A percentile compares a stretch with the other conserved stretches of the same genome.
These are phyloP conservation scores for Drosophila bifasciata DNA, from an alignment of 1,140 invertebrate genomes.

Conservation along the genomic window DNA sequence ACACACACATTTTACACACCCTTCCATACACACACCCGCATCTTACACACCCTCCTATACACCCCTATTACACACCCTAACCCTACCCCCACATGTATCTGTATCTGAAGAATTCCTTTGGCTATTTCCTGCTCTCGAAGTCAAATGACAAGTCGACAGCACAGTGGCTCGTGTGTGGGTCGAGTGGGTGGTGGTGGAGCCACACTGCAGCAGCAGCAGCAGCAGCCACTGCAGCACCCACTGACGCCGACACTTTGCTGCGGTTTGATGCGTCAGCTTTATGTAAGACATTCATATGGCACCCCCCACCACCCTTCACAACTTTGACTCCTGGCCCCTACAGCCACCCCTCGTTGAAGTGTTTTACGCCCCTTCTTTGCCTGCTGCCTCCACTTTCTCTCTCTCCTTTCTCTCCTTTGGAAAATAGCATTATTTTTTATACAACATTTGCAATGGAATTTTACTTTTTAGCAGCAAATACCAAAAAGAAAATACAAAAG, in stretches of 20 bases:
- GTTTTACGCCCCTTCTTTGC: too few relatives aligned
- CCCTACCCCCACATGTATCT: too few relatives aligned
- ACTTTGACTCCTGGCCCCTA: too few relatives aligned
- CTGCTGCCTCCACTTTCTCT: background rate
- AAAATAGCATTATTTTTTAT: constrained; percentile 63
- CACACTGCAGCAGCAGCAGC: constrained; percentile 3
- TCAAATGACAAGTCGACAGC: constrained; percentile 71
- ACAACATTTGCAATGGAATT: constrained; percentile 60
- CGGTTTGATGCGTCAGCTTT: constrained; percentile 77
- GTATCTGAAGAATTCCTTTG: constrained; percentile 25
- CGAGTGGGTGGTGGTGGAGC: constrained; percentile 10
- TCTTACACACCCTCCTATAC: too few relatives aligned
- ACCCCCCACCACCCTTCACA: background rate
- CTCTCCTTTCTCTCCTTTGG: background rate
- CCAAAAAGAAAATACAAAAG: background rate
- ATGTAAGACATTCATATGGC: constrained; percentile 66
- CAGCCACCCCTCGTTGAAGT: too few relatives aligned
- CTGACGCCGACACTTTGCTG: constrained; percentile 46
- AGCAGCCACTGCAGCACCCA: background rate
- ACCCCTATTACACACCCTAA: too few relatives aligned
- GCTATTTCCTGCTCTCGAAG: constrained; percentile 58
- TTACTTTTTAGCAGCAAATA: constrained; percentile 50
- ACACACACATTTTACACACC: too few relatives aligned
- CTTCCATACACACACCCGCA: too few relatives aligned
- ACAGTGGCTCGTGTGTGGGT: constrained; percentile 11